These are phyloP conservation scores for Allacma fusca DNA, from an alignment of 2,888 invertebrate species.

Conservation along the genomic window DNA sequence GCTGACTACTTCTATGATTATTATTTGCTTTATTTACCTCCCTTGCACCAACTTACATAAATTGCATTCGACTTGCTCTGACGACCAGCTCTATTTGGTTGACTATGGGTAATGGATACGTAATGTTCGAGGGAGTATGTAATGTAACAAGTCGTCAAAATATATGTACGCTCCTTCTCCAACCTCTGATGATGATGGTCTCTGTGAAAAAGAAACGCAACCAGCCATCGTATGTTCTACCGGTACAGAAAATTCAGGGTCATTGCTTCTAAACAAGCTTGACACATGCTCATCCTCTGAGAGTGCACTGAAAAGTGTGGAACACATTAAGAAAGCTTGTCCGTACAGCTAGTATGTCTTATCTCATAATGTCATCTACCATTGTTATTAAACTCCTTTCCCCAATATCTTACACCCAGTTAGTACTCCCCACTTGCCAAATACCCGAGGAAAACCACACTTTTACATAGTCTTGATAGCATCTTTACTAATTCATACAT, in stretches of 20 bases:
- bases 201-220: not conserved
- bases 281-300: constrained; percentile 28
- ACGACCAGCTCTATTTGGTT: too few species aligned
- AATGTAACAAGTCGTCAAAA: not conserved
- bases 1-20: too few species aligned
- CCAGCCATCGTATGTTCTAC: not conserved
- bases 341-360: not conserved
- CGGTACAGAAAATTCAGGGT: constrained; percentile 29
- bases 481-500: too few species aligned
- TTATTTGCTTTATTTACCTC: too few species aligned
- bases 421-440: too few species aligned
- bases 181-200: not conserved
- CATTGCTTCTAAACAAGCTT: constrained; percentile 41
- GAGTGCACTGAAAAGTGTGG: not conserved
- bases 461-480: too few species aligned
- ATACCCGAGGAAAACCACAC: too few species aligned
- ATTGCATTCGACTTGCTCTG: too few species aligned
- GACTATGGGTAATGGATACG: not conserved
- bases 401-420: too few species aligned
- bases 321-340: not conserved
- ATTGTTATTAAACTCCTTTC: too few species aligned
- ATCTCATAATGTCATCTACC: too few species aligned
- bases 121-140: not conserved
- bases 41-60: too few species aligned
- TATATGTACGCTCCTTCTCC: not conserved